Evolutionary conservation across 2,888 invertebrate genomes (phyloP).

Genomic region (Lasioglossum pauxillum): DNA sequence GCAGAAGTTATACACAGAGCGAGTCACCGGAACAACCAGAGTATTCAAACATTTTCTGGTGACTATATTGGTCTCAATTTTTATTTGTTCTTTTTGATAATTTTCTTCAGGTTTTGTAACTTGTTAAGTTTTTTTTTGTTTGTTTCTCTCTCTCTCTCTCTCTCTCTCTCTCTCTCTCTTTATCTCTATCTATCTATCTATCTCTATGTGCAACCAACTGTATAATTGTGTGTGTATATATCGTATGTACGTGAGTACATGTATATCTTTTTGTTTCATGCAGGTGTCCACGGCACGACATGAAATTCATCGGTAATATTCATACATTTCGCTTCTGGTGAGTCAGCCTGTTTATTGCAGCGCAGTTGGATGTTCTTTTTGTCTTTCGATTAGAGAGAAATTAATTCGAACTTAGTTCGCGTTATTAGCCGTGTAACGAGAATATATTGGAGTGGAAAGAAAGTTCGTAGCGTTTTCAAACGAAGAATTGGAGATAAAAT

Average conservation of each 20-base stretch:
- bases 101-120: not conserved
- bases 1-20: constrained; percentile 27
- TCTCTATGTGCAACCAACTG: not conserved
- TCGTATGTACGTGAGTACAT: not conserved
- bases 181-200: not conserved
- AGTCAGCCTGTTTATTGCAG: not conserved
- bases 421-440: constrained; percentile 17
- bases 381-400: not conserved
- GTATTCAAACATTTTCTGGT: not conserved
- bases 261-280: not conserved
- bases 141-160: not conserved
- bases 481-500: too few species aligned
- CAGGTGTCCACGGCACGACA: not conserved
- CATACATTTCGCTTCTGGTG: not conserved
- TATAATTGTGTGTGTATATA: not conserved
- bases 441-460: not conserved
- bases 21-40: not conserved
- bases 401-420: constrained; percentile 15
- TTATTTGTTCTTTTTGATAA: not conserved
- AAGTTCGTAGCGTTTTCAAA: too few species aligned
- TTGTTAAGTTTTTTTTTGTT: not conserved
- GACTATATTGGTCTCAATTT: not conserved
- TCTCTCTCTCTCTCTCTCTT: not conserved
- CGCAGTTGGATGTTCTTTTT: constrained; percentile 40
- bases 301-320: not conserved